Percentiles rank a stretch among this genome's conserved stretches.
Conservation (phyloP, 2,888 invertebrate genomes). For the Agrotis puta region DNA sequence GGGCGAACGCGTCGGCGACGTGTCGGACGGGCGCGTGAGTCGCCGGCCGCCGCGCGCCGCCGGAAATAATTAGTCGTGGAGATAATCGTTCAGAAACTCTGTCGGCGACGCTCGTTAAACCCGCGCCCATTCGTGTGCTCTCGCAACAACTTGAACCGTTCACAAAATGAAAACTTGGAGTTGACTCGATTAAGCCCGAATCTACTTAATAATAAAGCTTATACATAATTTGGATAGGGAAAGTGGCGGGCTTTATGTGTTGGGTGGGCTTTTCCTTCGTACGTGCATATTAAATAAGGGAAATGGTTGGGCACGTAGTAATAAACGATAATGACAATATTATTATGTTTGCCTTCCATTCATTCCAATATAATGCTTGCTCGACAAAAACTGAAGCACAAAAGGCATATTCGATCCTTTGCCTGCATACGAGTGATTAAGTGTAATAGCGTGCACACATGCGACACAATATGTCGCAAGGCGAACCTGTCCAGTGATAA, state of each 20-base stretch:
- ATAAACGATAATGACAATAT: slow-evolving; percentile 35
- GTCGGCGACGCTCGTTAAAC: slow-evolving; percentile 65
- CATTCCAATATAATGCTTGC: slow-evolving; percentile 33
- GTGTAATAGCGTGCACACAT: slow-evolving; percentile 70
- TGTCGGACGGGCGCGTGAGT: slow-evolving; percentile 67
- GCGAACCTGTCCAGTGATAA: slow-evolving; percentile 79
- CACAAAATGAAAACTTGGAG: slow-evolving; percentile 67
- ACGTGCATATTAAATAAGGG: slow-evolving; percentile 37
- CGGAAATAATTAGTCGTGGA: slow-evolving; percentile 83
- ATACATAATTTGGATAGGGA: slow-evolving; percentile 59
- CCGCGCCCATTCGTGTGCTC: slow-evolving; percentile 66
- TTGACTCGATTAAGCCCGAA: slow-evolving; percentile 61
- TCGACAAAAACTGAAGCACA: slow-evolving; percentile 38
- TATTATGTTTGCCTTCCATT: slow-evolving; percentile 23
- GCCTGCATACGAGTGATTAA: slow-evolving; percentile 66
- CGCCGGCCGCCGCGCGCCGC: slow-evolving; percentile 61
- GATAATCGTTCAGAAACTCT: slow-evolving; percentile 78
- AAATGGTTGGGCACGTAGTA: slow-evolving; percentile 22
- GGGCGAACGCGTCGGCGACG: slow-evolving; percentile 56
- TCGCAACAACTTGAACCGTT: slow-evolving; percentile 64
- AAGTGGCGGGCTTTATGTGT: slow-evolving; percentile 43
- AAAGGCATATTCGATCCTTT: slow-evolving; percentile 48
- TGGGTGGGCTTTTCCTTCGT: slow-evolving; percentile 28
- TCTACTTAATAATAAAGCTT: slow-evolving; percentile 61
- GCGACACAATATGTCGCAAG: slow-evolving; percentile 77